These are phyloP conservation scores for Cynocephalus volans DNA, from an alignment of 2,113 vertebrate genomes.

Conservation along the genomic window DNA sequence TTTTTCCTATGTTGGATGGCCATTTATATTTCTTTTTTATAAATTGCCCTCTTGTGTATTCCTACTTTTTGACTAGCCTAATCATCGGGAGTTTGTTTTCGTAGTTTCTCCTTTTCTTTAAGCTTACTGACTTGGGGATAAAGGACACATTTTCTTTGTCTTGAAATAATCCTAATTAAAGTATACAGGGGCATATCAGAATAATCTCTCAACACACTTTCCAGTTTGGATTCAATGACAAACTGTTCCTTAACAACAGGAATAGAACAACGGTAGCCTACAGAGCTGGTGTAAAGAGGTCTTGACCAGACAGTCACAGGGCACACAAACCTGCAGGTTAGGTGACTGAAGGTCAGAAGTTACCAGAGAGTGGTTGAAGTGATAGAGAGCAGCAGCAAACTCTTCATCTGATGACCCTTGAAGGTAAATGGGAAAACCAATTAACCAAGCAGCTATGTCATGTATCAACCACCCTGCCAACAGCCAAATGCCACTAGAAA, in stretches of 20 bases:
- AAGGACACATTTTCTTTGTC: neutral
- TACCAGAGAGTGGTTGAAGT: slow-evolving; percentile 98
- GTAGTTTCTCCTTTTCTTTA: slow-evolving; percentile 24
- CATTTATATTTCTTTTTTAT: neutral
- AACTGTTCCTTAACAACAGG: neutral
- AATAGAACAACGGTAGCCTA: neutral
- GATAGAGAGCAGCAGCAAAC: slow-evolving; percentile 97
- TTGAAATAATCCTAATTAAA: slow-evolving; percentile 24
- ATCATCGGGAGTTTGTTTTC: neutral
- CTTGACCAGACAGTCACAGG: accelerated
- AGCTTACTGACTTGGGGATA: neutral
- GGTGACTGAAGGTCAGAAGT: slow-evolving; percentile 98
- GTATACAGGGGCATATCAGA: neutral
- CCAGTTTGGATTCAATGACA: neutral
- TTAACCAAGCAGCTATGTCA: neutral
- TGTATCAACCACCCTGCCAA: neutral
- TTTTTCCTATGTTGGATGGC: neutral
- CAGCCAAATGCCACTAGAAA: neutral
- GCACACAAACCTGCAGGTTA: slow-evolving; percentile 93
- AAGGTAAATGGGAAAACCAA: neutral
- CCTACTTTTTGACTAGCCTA: neutral
- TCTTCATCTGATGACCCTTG: slow-evolving; percentile 97
- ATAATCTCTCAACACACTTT: neutral
- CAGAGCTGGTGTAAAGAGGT: accelerated
- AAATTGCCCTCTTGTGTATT: neutral